Evolutionary conservation across 2,113 vertebrate species (phyloP).

Genomic region (Rattus norvegicus): GRCr8 NC_086022.1:59584001-59584500

Average conservation of each 20-base stretch:
- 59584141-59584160: neutral
- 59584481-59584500: neutral
- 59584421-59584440: neutral
- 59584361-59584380: conserved; percentile 11
- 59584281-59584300: neutral
- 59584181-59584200: conserved; percentile 16
- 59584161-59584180: neutral
- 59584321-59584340: neutral
- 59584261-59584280: conserved; percentile 34
- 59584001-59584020: neutral
- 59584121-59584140: neutral
- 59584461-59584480: rapidly evolving
- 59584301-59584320: conserved; percentile 7
- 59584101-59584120: rapidly evolving
- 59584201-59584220: neutral
- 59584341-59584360: neutral
- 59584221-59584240: conserved; percentile 31
- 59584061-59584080: neutral
- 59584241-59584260: conserved; percentile 11
- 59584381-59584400: neutral
- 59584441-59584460: rapidly evolving
- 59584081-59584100: neutral
- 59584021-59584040: neutral
- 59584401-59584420: neutral
- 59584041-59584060: neutral